Evolutionary conservation across 1,140 invertebrate species (phyloP), one percentile per base, ranked within the genome.

Genomic region (Drosophila nigrodunni): DNA sequence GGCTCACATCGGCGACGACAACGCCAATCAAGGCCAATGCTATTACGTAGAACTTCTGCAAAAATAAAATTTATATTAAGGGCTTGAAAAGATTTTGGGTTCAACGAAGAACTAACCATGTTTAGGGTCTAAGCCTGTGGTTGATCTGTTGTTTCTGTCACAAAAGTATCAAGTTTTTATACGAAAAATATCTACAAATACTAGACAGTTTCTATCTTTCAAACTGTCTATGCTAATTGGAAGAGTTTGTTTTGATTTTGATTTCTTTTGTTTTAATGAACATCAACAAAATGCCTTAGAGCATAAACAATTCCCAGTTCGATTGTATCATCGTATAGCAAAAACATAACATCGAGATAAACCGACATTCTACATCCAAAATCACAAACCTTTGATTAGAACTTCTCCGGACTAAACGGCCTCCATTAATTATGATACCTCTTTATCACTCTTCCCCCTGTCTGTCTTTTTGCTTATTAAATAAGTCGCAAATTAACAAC

Each of bases 151-250:
- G 60, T 65, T 74, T 39, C 43, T 43, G 55, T n/a, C 67, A 47
- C 41, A 58, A 66, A 50, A 18, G 64, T 80, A 78, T 88, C 73
- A 70, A 73, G 80, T 88, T 83, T 88, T 88, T 88, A 88, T 88
- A 88, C 80, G 59, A 78, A 72, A 72, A 88, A 69, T 52, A 71
- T 0, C 7, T n/a, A 61, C n/a, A 54, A 15, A 64, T 18, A 34
- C 49, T 55, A 60, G 47, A 55, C 18, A 8, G 65, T 41, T 11
- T 13, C 41, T 43, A 10, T 41, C 39, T 41, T 4, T 41, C 10
- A 2, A 44, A 58, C 52, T 71, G 77, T 52, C 80, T 88, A 88
- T 88, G 83, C 83, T 89, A 88, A 88, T 88, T 88, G 80, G 55
- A 47, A 52, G 41, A 43, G 58, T 83, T 78, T 77, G 70, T 88